Base-by-base conservation (phyloP, 1,140 invertebrate species). In the Linepithema humile region DNA sequence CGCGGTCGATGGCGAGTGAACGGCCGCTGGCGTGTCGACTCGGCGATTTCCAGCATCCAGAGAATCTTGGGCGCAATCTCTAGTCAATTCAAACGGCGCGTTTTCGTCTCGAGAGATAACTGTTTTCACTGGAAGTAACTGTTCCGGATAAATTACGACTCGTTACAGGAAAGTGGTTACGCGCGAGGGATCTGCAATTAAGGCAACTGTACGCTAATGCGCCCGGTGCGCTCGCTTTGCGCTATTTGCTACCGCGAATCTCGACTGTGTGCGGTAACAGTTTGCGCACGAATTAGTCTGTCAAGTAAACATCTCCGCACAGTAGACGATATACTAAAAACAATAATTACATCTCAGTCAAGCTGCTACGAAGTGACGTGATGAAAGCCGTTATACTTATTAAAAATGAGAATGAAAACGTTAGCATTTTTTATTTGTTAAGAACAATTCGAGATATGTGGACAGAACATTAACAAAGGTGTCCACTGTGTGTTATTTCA, bases 141-240 rank as follows among this genome's bases (percentile, higher is more conserved):
- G 80, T 87, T 84, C 70, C 69, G 53, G 64, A 67, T 82, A 90
- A 87, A 88, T 89, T 89, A 87, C 82, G 70, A 86, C 69, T 86
- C 70, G 83, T 87, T 82, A 48, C 74, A 86, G 85, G 83, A 88
- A 89, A 89, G 88, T 90, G 88, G 85, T 86, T 89, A 75, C 67
- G 75, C 74, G 69, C 67, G 38, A 83, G 84, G 74, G 59, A 70
- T 53, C 62, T 83, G 82, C 80, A 88, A 88, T 88, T 88, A 88
- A 88, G 50, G 72, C 82, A 84, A 83, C 70, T 60, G 85, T 74
- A 69, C 75, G 55, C 72, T 64, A 60, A 17, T 57, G 23, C 64
- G 12, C 48, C 5, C 17, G 7, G 3, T 35, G 26, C 43, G 53
- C 15, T 38, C 43, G 82, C 32, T 32, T n/a, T n/a, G 57, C 72